A percentile compares a stretch with the other conserved stretches of the same genome.
phyloP scores from a whole-genome alignment of 2,113 vertebrate species.

The Gasterosteus aculeatus region DNA sequence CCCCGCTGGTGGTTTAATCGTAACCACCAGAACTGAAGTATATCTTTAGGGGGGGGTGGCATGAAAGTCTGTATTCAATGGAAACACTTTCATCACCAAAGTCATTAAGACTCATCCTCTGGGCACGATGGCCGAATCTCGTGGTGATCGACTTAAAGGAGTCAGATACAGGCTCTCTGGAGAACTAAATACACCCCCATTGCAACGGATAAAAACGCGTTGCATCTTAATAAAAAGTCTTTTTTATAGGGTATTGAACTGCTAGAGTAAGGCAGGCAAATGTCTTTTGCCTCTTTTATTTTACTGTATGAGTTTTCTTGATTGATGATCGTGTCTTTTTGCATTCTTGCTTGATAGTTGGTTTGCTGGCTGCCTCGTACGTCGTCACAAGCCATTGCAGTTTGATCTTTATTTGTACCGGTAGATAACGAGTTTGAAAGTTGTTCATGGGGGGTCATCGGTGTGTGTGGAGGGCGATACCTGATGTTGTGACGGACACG shows the following conservation, averaged over 20 bases:
- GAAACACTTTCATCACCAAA: not conserved
- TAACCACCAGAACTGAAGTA: not conserved
- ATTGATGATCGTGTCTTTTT: too few species aligned
- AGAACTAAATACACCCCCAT: too few species aligned
- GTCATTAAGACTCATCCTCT: not conserved
- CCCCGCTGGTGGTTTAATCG: too few species aligned
- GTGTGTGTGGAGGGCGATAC: conserved; percentile 51
- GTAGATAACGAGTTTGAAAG: not conserved
- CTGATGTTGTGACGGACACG: conserved; percentile 65
- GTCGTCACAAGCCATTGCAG: too few species aligned
- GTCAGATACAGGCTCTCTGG: not conserved
- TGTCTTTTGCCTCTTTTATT: too few species aligned
- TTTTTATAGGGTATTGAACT: not conserved
- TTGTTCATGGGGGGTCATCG: not conserved
- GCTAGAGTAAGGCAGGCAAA: not conserved
- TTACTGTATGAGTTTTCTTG: too few species aligned
- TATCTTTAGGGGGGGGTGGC: too few species aligned
- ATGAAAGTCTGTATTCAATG: not conserved
- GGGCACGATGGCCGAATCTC: not conserved
- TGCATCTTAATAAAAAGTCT: not conserved
- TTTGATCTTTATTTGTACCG: not conserved
- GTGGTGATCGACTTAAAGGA: not conserved
- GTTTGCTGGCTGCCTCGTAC: too few species aligned
- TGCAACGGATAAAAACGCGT: not conserved
- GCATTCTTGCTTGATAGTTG: too few species aligned